Evolutionary conservation across 2,888 invertebrate genomes (phyloP), one percentile per base, ranked within the genome.

Genomic region (Polia nebulosa): DNA sequence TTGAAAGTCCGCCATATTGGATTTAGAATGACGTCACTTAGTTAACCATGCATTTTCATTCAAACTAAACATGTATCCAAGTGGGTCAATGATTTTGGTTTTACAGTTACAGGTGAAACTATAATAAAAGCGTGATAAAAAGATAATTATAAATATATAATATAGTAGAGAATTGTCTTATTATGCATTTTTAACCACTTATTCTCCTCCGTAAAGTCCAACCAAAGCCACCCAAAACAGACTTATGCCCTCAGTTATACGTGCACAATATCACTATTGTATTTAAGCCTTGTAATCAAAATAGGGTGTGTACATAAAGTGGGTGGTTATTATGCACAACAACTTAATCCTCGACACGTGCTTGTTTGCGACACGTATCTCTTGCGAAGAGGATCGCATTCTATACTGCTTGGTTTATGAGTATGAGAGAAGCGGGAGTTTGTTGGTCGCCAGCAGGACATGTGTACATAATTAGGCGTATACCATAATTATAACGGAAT

Each of bases 301-400:
- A 90, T 89, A 86, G 85, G 85, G 87, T 75, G 81, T 80, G 72
- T 79, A 79, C 80, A 86, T 87, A 87, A 86, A 88, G 89, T 82
- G 75, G 76, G 80, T 85, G 86, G 87, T 89, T 91, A 90, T 91
- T 92, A 91, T 89, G 89, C 90, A 85, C 83, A 90, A 91, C 90
- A 90, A 89, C 91, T 90, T 92, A 93, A 93, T 92, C 91, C 90
- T 56, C 81, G 78, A 89, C 90, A 89, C 92, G 90, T 91, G 91
- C 89, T 91, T 90, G 91, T 91, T 89, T 85, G 86, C 87, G 89
- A 90, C 91, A 90, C 88, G 89, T 92, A 91, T 91, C 90, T 91
- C 88, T 87, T 87, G 85, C 82, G 87, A 86, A 81, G 87, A 89
- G 82, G 68, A 78, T 84, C 55, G 70, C 80, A 77, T 76, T 77